Conservation (phyloP, 1,140 invertebrate species). For the Achatina immaculata region DNA sequence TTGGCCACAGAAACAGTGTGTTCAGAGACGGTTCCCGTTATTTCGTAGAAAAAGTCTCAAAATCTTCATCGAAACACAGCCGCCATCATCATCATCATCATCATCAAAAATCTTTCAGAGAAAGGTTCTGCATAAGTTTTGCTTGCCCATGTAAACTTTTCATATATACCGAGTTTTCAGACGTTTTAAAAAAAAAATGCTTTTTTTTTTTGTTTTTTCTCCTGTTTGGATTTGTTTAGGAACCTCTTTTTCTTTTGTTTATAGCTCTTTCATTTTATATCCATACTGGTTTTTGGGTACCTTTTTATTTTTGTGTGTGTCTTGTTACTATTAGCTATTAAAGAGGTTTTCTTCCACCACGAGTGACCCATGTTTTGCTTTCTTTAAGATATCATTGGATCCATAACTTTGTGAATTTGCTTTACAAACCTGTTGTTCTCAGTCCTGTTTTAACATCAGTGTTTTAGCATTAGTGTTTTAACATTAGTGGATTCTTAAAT, state of each 20-base stretch:
- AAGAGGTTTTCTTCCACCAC: too few relatives aligned
- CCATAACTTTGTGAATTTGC: too few relatives aligned
- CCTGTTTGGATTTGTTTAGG: too few relatives aligned
- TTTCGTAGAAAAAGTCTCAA: constrained; percentile 2
- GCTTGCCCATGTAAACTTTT: background rate
- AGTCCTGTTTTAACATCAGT: too few relatives aligned
- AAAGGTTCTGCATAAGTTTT: constrained; percentile 12
- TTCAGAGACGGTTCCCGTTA: background rate
- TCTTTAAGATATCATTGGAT: too few relatives aligned
- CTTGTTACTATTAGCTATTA: background rate
- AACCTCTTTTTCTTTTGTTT: too few relatives aligned
- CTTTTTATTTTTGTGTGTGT: background rate
- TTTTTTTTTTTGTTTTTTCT: constrained; percentile 21
- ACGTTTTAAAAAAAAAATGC: background rate
- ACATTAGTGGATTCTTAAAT: too few relatives aligned
- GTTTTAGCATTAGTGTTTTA: too few relatives aligned
- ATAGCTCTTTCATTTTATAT: too few relatives aligned
- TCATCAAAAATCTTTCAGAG: constrained; percentile 1
- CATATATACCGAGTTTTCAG: background rate
- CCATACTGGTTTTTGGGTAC: too few relatives aligned
- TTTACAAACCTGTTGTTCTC: too few relatives aligned
- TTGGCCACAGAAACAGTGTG: background rate
- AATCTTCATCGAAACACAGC: constrained; percentile 1
- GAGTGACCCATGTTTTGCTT: too few relatives aligned
- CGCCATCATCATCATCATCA: constrained; percentile 10